Base-by-base conservation (phyloP, 2,888 invertebrate genomes). In the Diaprepes abbreviatus region DNA sequence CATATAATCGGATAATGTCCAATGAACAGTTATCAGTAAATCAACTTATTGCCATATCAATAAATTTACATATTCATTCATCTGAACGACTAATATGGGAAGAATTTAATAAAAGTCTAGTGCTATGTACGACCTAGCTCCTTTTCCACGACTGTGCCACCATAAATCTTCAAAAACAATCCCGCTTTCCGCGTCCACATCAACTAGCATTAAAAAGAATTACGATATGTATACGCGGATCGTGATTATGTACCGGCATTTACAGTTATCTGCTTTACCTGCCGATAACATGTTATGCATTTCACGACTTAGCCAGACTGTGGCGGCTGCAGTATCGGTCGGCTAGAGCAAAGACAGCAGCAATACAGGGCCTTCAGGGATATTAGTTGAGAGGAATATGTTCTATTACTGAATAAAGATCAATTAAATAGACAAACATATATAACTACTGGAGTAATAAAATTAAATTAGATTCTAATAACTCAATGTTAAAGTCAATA, bases 241-340 rank as follows among this genome's bases (percentile, higher is more conserved):
- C 79, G 77, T 79, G 79, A 79, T 81, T 81, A 79, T 80, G 79
- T 80, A 80, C 80, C 78, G 76, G 78, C 74, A 72, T 79, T 78
- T 81, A 82, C 82, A 79, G 81, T 82, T 82, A 82, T 73, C 72
- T 71, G 72, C 70, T 74, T 69, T 76, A 75, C 72, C 67, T 73
- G 73, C 73, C 74, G 74, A 75, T 74, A 74, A 72, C 73, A 71
- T 73, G 72, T 71, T 70, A 70, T 73, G 67, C 71, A 71, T 70
- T 72, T 72, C 72, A 72, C 72, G 72, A 72, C 63, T 50, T 24
- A 55, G 52, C 66, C 52, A 43, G 66, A 62, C 59, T 45, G 19
- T 9, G 59, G 19, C 43, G 31, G 45, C 28, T 12, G 57, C 38
- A n/a, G 12, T 45, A 35, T 35, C 21, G 21, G 16, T 43, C 7